Evolutionary conservation across 2,797 vertebrate genomes (phyloP).

Genomic region (Remorina albescens): DNA sequence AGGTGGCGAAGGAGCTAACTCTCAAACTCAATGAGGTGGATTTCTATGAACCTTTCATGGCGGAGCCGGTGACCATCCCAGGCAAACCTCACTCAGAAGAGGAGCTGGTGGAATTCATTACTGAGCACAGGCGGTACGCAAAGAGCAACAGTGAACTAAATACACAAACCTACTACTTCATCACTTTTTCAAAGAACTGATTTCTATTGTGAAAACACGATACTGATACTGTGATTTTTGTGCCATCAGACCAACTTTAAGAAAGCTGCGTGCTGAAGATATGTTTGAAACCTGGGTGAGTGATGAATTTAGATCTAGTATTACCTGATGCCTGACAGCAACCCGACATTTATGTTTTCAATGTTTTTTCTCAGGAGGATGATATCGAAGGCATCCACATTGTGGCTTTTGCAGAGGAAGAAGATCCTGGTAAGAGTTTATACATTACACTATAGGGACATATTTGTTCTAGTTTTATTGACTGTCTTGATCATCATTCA

Average conservation of each 20-base stretch:
- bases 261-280: conserved; percentile 94
- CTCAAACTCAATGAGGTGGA: conserved; percentile 97
- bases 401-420: conserved; percentile 97
- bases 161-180: neutral
- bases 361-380: conserved; percentile 88
- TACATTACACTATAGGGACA: too few species aligned
- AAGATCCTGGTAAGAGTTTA: conserved; percentile 90
- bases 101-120: conserved; percentile 93
- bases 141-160: neutral
- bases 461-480: neutral
- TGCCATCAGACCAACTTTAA: conserved; percentile 90
- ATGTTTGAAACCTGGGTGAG: conserved; percentile 99
- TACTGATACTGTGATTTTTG: conserved; percentile 15
- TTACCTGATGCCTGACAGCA: neutral
- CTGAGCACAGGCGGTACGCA: conserved; percentile 91
- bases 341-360: conserved; percentile 5
- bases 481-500: too few species aligned
- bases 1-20: conserved; percentile 97
- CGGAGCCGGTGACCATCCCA: conserved; percentile 92
- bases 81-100: conserved; percentile 93
- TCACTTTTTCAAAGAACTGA: neutral
- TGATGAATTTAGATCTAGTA: neutral
- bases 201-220: neutral
- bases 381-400: conserved; percentile 97
- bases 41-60: conserved; percentile 99